Base-by-base conservation (phyloP, 2,888 invertebrate species). In the Hydrotaea cyrtoneurina region DNA sequence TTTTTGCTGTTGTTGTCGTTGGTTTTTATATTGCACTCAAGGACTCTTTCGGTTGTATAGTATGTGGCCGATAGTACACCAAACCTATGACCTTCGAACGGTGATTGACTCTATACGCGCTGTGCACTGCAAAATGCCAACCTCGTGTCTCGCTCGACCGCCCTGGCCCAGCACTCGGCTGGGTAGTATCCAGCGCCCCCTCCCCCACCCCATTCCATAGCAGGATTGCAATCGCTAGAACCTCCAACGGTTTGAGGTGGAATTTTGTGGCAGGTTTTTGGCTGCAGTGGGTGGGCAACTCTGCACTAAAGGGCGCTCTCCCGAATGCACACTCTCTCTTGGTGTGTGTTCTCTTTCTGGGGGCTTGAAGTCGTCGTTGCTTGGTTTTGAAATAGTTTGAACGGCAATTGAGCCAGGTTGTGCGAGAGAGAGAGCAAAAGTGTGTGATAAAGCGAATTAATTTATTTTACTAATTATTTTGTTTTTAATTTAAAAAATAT, bases 1-100 rank as follows among this genome's bases (percentile, higher is more conserved):
- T 85, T 83, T 77, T 46, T 83, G n/a, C n/a, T n/a, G 76, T 83
- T 50, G 73, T 83, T 57, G 59, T 31, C 43, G 7, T 57, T 62
- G 31, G 62, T 31, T 69, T 43, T 39, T 23, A 69, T 69, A 66
- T 31, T 69, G 21, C 69, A 46, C 83, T 83, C 86, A 82, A 83
- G 80, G 81, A 83, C 83, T 79, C 10, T 74, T 46, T 43, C 21
- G 19, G 19, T 76, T 31, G n/a, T 53, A 62, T 43, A 59, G 46
- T 43, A 74, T 59, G 46, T 69, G 46, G 39, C 66, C 23, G 21
- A 23, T 23, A 43, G 75, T 71, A 64, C 55, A 53, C 71, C 73
- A 77, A 82, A 80, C 82, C 62, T 80, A 66, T 82, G 82, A 85
- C 85, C 85, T 85, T 85, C 82, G 85, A 64, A 77, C 79, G 85